phyloP scores from a whole-genome alignment of 2,888 invertebrate genomes.

The Nephrocerus scutellatus region DNA sequence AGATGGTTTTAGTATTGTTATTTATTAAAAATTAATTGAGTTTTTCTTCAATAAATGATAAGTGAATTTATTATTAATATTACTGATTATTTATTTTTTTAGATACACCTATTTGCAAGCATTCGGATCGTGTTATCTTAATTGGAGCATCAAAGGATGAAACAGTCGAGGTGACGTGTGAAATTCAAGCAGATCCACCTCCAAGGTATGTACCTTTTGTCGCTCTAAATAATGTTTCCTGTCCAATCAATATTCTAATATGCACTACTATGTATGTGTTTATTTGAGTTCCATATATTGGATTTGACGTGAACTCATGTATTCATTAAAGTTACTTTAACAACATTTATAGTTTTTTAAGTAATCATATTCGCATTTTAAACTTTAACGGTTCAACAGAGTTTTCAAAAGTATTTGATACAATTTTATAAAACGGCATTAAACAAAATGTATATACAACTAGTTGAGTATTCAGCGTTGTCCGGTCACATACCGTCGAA shows the following conservation, averaged over 20 bases:
- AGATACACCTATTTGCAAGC: conserved; percentile 78
- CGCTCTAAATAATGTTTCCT: conserved; percentile 1
- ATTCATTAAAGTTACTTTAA: not conserved
- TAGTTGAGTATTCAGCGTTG: no score
- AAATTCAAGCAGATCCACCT: conserved; percentile 87
- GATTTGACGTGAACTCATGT: not conserved
- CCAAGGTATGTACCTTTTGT: conserved; percentile 51
- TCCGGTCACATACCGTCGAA: no score
- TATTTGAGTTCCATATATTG: not conserved
- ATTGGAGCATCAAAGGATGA: conserved; percentile 86
- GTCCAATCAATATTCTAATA: not conserved
- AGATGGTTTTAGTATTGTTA: no score
- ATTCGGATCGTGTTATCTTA: conserved; percentile 65
- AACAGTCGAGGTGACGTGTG: conserved; percentile 77
- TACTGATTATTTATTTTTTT: conserved; percentile 5
- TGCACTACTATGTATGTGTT: not conserved
- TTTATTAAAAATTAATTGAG: no score
- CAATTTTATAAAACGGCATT: no score
- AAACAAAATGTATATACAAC: no score
- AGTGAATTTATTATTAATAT: conserved; percentile 7
- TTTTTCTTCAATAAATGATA: no score
- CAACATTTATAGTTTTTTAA: not conserved
- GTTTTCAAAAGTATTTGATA: no score
- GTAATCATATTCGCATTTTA: not conserved
- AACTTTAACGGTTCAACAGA: no score